Base-by-base conservation (phyloP, 2,797 vertebrate genomes). In the Propithecus deckenii region DNA sequence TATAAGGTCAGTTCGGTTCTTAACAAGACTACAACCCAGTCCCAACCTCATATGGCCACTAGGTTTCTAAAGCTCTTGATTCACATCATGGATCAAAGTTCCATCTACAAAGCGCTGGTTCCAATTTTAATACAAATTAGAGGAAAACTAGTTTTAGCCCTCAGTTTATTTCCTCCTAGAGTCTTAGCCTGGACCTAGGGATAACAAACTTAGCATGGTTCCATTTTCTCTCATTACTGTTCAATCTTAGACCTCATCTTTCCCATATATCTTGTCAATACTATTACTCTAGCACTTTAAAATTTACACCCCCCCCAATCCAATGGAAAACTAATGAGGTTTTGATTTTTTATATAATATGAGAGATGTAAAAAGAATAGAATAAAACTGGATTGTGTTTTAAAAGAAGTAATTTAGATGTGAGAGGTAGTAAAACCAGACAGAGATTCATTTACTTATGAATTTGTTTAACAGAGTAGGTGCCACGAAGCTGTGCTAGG, bases 321-420 rank as follows among this genome's bases (percentile, higher is more conserved):
- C 61, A 88, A 25, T 23, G 74, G 86, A 86, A 98, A 97, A 71
- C 87, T 95, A 93, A 94, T 55, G 86, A 89, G 71, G 32, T 89
- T 92, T 91, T 76, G 48, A 89, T 78, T 94, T 94, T 94, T 88
- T 57, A 38, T 57, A 52, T 41, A 71, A 71, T 80, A 95, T 86
- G 75, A 86, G 92, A 55, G 48, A 57, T 20, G 5, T 41, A 67
- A 83, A 91, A 94, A 90, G 57, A 91, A 90, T 90, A 94, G 25
- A 81, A 78, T 43, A 95, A 91, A 91, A 96, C 4, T 61, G 38
- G 57, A 93, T 93, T 79, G 38, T 79, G 43, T 88, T 89, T 95
- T 86, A 84, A 95, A 72, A 86, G 78, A 95, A 84, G 35, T 71
- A 72, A 75, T 86, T 91, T 91, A 81, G 75, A 91, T 84, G 48